Evolutionary conservation across 1,140 invertebrate genomes (phyloP).

Genomic region (Ylistrum balloti): DNA sequence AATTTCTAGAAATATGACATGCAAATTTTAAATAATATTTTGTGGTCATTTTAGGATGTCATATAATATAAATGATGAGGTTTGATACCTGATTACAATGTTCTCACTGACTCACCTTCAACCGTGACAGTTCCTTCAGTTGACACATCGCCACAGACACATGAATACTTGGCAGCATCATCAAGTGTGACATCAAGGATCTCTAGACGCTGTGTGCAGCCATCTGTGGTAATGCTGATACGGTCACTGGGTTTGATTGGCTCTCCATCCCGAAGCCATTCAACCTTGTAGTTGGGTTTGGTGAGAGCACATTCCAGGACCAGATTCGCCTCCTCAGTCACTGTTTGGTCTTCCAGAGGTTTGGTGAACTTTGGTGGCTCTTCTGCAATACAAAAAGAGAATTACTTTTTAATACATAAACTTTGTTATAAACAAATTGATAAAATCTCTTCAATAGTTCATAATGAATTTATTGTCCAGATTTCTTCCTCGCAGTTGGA

Average conservation of each 20-base stretch:
- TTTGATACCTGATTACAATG: too few species aligned
- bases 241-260: constrained; percentile 85
- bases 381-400: constrained; percentile 58
- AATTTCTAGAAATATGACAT: neutral
- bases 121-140: constrained; percentile 75
- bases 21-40: neutral
- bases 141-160: constrained; percentile 74
- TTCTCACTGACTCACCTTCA: constrained; percentile 70
- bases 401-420: too few species aligned
- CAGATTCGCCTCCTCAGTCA: constrained; percentile 60
- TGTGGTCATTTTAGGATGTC: too few species aligned
- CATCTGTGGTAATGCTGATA: constrained; percentile 85
- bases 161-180: constrained; percentile 76
- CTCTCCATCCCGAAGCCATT: constrained; percentile 95
- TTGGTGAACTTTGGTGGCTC: constrained; percentile 67
- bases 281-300: constrained; percentile 66
- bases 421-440: neutral
- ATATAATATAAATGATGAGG: too few species aligned
- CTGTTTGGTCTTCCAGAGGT: constrained; percentile 63
- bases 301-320: constrained; percentile 66
- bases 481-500: neutral
- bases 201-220: constrained; percentile 75
- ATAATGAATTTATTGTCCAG: too few species aligned
- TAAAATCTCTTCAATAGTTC: neutral
- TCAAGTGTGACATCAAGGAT: constrained; percentile 74